Evolutionary conservation across 2,113 vertebrate species (phyloP).

Genomic region (Copsychus sechellarum): DNA sequence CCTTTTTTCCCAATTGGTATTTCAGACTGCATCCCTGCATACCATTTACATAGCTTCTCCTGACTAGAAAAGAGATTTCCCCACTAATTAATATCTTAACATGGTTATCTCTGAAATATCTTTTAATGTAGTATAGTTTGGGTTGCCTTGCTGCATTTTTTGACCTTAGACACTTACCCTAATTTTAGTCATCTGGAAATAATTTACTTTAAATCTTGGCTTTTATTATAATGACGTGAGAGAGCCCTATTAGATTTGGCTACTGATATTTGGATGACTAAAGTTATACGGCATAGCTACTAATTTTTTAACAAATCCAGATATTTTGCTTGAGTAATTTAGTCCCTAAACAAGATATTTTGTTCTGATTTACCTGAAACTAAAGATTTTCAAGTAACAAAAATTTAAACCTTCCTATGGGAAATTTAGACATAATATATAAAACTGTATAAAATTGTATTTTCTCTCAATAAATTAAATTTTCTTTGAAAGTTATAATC

Average conservation of each 20-base stretch:
- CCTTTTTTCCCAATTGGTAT: not conserved
- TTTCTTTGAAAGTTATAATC: not conserved
- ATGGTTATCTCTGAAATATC: not conserved
- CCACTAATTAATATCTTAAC: not conserved
- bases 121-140: not conserved
- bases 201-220: not conserved
- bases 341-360: not conserved
- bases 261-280: not conserved
- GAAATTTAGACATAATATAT: not conserved
- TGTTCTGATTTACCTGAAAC: not conserved
- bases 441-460: not conserved
- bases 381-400: not conserved
- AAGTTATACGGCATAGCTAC: not conserved
- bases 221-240: not conserved
- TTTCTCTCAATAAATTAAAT: not conserved
- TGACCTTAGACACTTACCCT: not conserved
- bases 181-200: not conserved
- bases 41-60: not conserved
- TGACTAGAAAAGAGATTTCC: not conserved
- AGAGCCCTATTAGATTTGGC: not conserved
- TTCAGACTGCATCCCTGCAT: constrained; percentile 27
- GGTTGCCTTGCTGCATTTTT: not conserved
- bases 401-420: not conserved
- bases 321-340: not conserved
- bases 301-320: not conserved